Evolutionary conservation across 2,888 invertebrate species (phyloP).

Genomic region (Lissocephala sabroskyi): DNA sequence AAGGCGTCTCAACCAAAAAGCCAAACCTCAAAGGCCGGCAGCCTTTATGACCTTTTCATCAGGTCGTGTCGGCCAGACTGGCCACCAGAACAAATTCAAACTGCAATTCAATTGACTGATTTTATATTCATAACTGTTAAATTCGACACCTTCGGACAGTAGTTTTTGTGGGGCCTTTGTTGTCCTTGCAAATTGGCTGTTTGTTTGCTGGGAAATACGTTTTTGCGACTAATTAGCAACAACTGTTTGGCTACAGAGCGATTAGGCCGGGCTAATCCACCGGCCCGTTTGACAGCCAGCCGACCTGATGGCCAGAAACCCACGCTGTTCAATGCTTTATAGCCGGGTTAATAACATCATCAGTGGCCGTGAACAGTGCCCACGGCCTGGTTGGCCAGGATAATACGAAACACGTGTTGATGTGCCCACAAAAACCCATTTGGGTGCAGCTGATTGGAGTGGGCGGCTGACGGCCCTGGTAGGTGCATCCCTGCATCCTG

Average conservation of each 20-base stretch:
- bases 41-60: neutral
- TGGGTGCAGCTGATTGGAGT: slow-evolving; percentile 13
- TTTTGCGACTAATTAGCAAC: slow-evolving; percentile 31
- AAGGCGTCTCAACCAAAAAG: neutral
- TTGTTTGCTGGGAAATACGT: slow-evolving; percentile 26
- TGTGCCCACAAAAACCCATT: slow-evolving; percentile 39
- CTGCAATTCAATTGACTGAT: no score
- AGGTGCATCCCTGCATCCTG: slow-evolving; percentile 1
- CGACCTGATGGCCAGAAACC: no score
- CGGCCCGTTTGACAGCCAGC: no score
- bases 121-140: no score
- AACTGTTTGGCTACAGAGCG: slow-evolving; percentile 26
- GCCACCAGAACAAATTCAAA: no score
- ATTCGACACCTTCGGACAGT: no score
- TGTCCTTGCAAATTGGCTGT: slow-evolving; percentile 30
- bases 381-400: slow-evolving; percentile 22
- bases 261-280: slow-evolving; percentile 27
- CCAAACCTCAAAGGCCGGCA: neutral
- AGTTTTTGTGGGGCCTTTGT: slow-evolving; percentile 2
- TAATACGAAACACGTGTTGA: slow-evolving; percentile 51
- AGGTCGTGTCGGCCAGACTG: neutral
- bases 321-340: no score
- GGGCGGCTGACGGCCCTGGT: no score
- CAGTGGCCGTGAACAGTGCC: slow-evolving; percentile 12
- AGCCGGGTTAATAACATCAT: neutral